phyloP scores from a whole-genome alignment of 2,797 vertebrate genomes.

The Discoglossus pictus region DNA sequence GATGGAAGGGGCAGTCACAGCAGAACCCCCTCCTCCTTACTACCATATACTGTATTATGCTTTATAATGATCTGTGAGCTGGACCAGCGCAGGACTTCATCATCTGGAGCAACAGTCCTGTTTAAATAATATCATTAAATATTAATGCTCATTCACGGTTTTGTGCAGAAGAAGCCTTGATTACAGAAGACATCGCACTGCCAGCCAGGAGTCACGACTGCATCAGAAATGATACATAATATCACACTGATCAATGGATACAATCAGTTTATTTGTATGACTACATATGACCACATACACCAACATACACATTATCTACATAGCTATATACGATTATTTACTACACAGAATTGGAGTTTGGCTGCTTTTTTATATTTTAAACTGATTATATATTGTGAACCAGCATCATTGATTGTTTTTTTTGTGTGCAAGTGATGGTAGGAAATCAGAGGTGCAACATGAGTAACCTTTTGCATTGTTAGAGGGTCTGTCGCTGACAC shows the following conservation, averaged over 20 bases:
- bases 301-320: too few relatives aligned
- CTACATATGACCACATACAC: too few relatives aligned
- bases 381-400: too few relatives aligned
- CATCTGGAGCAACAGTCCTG: constrained; percentile 9
- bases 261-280: too few relatives aligned
- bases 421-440: too few relatives aligned
- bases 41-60: not conserved
- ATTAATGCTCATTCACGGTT: constrained; percentile 18
- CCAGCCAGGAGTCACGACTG: not conserved
- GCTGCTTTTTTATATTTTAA: too few relatives aligned
- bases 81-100: not conserved
- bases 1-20: not conserved
- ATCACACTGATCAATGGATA: too few relatives aligned
- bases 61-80: not conserved
- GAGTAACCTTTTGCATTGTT: constrained; percentile 5
- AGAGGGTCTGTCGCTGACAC: constrained; percentile 16
- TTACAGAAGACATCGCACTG: constrained; percentile 13
- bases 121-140: constrained; percentile 32
- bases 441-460: too few relatives aligned
- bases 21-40: constrained; percentile 8
- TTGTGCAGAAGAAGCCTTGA: constrained; percentile 17
- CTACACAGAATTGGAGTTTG: too few relatives aligned
- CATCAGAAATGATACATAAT: too few relatives aligned
- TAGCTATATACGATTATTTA: too few relatives aligned
- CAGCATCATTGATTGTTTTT: too few relatives aligned